Percentiles rank a stretch among this genome's conserved stretches.
These are phyloP conservation scores for Heliconius charithonia DNA, from an alignment of 2,888 invertebrate species.

Conservation along the genomic window DNA sequence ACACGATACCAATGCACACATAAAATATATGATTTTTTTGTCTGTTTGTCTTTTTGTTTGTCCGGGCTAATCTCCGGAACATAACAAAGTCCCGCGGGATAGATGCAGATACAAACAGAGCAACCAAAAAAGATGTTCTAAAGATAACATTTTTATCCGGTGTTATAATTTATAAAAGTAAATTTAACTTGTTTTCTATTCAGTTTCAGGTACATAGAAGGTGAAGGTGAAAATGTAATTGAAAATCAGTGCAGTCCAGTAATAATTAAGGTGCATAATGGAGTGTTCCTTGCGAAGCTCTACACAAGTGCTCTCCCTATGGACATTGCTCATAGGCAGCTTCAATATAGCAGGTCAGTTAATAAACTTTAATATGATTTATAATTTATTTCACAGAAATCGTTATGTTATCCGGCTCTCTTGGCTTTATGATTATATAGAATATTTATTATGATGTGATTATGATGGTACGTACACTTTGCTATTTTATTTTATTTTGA, in stretches of 20 bases:
- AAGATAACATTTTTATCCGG: background rate
- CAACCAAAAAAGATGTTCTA: no score
- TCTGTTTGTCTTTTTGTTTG: no score
- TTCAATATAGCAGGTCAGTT: slow-evolving; percentile 70
- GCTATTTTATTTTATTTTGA: background rate
- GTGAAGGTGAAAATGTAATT: slow-evolving; percentile 47
- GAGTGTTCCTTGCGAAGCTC: slow-evolving; percentile 64
- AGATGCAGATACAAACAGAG: no score
- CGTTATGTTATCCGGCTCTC: background rate
- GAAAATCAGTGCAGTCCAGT: slow-evolving; percentile 43
- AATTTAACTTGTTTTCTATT: slow-evolving; percentile 27
- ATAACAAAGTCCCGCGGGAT: no score
- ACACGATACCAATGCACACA: no score
- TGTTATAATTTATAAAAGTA: background rate
- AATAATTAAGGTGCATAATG: slow-evolving; percentile 62
- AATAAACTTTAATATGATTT: slow-evolving; percentile 37
- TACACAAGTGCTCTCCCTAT: slow-evolving; percentile 66
- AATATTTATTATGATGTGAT: background rate
- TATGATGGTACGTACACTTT: background rate
- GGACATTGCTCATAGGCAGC: slow-evolving; percentile 70
- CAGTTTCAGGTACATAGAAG: slow-evolving; percentile 46
- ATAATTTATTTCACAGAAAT: slow-evolving; percentile 8
- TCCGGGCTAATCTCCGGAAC: no score
- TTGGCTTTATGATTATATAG: background rate
- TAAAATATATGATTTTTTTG: no score